Conservation (phyloP, 2,113 vertebrate genomes). For the Tetrax tetrax region DNA sequence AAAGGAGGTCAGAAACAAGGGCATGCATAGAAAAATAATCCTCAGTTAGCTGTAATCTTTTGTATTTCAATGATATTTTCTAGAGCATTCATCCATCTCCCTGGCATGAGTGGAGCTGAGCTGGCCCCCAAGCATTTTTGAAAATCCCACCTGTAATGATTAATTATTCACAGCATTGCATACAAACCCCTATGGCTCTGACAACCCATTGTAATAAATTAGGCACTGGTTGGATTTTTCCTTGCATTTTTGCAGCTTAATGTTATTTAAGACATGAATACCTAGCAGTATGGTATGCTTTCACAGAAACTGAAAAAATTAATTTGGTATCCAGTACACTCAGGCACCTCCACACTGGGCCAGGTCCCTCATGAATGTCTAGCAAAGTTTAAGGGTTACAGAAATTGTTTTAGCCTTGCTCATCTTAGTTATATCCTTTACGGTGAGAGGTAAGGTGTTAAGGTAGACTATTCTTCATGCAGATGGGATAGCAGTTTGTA, state of each 20-base stretch:
- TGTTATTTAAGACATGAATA: neutral
- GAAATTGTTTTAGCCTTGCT: neutral
- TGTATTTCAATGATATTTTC: neutral
- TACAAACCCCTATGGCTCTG: neutral
- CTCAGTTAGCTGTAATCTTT: neutral
- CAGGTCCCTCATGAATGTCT: too few species aligned
- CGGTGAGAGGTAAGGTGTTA: neutral
- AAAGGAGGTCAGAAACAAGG: neutral
- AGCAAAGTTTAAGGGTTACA: neutral
- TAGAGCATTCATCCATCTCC: neutral
- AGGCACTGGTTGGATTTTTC: neutral
- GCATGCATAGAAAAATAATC: neutral
- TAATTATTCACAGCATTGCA: neutral
- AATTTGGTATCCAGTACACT: too few species aligned
- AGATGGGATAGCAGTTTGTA: too few species aligned
- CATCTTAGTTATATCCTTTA: too few species aligned
- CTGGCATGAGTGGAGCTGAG: neutral
- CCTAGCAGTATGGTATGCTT: accelerated
- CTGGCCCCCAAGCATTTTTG: neutral
- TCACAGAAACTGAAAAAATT: neutral
- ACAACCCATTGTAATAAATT: neutral
- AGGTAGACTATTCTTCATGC: accelerated
- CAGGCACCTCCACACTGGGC: neutral
- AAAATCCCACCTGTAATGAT: neutral
- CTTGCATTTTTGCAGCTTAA: neutral